Percentiles rank a stretch among this genome's conserved stretches.
Evolutionary conservation across 2,797 vertebrate species (phyloP).

Genomic region (Gallinago solitaria): DNA sequence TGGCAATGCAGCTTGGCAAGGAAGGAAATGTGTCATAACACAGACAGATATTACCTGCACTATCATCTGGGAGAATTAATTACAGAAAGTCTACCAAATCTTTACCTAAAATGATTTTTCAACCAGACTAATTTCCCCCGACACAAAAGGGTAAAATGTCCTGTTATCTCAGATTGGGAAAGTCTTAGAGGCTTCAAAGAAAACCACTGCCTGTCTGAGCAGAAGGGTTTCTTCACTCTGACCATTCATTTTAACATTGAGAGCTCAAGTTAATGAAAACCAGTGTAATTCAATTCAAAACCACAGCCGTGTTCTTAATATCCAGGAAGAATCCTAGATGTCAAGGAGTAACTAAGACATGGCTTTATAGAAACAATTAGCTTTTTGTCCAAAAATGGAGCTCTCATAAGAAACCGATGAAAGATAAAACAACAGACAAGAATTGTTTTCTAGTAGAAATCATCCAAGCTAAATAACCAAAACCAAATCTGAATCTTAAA

Average conservation of each 20-base stretch:
- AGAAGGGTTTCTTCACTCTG: background rate
- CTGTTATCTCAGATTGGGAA: background rate
- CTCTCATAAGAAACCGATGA: background rate
- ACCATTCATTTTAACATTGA: background rate
- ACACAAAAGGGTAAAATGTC: background rate
- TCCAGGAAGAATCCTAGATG: slow-evolving; percentile 19
- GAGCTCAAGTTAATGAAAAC: slow-evolving; percentile 12
- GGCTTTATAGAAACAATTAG: slow-evolving; percentile 16
- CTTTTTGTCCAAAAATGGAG: background rate
- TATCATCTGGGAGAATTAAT: background rate
- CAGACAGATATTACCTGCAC: background rate
- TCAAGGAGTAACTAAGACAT: background rate
- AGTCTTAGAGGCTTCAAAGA: background rate
- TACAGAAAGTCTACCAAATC: background rate
- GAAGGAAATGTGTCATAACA: background rate
- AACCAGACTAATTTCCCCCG: background rate
- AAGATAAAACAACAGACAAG: slow-evolving; percentile 25
- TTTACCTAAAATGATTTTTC: background rate
- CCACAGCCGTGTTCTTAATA: background rate
- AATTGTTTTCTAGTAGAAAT: slow-evolving; percentile 39
- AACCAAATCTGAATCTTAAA: slow-evolving; percentile 21
- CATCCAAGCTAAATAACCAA: slow-evolving; percentile 30
- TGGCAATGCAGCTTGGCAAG: fast-evolving
- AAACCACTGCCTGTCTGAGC: background rate
- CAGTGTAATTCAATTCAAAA: slow-evolving; percentile 10